Percentiles rank a stretch among this genome's conserved stretches.
Conservation (phyloP, 2,888 invertebrate genomes). For the Allacma fusca region DNA sequence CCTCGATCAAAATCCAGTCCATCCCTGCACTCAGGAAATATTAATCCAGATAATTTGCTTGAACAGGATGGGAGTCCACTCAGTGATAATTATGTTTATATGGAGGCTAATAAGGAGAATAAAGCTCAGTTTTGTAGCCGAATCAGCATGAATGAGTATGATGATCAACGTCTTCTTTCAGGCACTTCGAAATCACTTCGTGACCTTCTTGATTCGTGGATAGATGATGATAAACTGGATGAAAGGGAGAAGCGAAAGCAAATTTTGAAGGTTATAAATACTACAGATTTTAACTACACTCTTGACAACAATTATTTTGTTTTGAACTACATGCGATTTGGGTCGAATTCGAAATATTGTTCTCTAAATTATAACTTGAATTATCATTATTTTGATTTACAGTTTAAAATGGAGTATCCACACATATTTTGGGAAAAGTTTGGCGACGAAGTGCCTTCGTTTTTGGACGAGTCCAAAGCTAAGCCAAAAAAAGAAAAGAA, state of each 20-base stretch:
- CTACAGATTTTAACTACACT: neutral
- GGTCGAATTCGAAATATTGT: too few species aligned
- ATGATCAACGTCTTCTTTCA: conserved; percentile 52
- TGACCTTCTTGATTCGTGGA: conserved; percentile 49
- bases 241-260: conserved; percentile 46
- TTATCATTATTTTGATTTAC: conserved; percentile 29
- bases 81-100: conserved; percentile 37
- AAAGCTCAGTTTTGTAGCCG: conserved; percentile 54
- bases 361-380: neutral
- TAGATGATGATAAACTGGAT: conserved; percentile 46
- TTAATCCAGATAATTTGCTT: neutral
- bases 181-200: conserved; percentile 55
- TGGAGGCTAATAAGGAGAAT: conserved; percentile 50
- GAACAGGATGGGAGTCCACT: conserved; percentile 4
- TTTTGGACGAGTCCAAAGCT: conserved; percentile 33
- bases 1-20: neutral
- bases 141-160: conserved; percentile 58
- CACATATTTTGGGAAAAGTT: conserved; percentile 59
- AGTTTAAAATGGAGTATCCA: conserved; percentile 58
- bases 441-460: conserved; percentile 42
- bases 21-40: neutral
- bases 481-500: conserved; percentile 37
- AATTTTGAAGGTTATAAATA: conserved; percentile 46
- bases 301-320: too few species aligned
- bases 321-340: too few species aligned